These are phyloP conservation scores for Xiphydria camelus DNA, from an alignment of 2,888 invertebrate species.

Conservation along the genomic window DNA sequence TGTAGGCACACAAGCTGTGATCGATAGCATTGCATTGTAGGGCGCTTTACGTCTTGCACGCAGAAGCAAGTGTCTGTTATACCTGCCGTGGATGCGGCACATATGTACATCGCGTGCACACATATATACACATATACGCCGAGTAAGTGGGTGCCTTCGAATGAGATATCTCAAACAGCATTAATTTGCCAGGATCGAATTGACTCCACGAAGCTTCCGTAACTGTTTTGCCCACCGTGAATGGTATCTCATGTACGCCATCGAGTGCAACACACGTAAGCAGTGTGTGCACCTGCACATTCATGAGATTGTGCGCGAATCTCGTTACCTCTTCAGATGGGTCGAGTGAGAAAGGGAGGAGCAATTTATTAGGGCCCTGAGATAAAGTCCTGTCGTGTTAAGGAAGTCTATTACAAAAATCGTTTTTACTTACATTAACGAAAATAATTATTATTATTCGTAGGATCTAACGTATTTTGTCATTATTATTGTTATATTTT, in stretches of 20 bases:
- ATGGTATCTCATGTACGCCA: constrained; percentile 40
- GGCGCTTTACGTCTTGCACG: constrained; percentile 3
- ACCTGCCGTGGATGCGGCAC: too few relatives aligned
- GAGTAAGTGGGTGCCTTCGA: constrained; percentile 14
- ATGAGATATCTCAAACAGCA: constrained; percentile 36
- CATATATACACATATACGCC: background rate
- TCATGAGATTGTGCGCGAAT: too few relatives aligned
- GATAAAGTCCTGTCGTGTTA: too few relatives aligned
- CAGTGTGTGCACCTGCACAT: constrained; percentile 9
- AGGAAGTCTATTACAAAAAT: too few relatives aligned
- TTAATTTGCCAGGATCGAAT: constrained; percentile 45
- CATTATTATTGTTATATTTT: too few relatives aligned
- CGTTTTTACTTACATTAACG: too few relatives aligned
- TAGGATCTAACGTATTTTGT: too few relatives aligned
- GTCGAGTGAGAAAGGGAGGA: too few relatives aligned
- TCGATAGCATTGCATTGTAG: constrained; percentile 21
- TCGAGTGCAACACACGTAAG: constrained; percentile 20
- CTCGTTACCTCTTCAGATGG: constrained; percentile 34
- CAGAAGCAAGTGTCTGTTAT: too few relatives aligned
- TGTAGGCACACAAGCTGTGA: constrained; percentile 16
- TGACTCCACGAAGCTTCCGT: constrained; percentile 34
- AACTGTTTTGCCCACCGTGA: constrained; percentile 29
- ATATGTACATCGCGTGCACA: too few relatives aligned
- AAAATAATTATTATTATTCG: too few relatives aligned
- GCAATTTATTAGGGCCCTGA: too few relatives aligned